These are phyloP conservation scores for Hesperophylax magnus DNA, from an alignment of 1,140 invertebrate genomes.

Conservation along the genomic window DNA sequence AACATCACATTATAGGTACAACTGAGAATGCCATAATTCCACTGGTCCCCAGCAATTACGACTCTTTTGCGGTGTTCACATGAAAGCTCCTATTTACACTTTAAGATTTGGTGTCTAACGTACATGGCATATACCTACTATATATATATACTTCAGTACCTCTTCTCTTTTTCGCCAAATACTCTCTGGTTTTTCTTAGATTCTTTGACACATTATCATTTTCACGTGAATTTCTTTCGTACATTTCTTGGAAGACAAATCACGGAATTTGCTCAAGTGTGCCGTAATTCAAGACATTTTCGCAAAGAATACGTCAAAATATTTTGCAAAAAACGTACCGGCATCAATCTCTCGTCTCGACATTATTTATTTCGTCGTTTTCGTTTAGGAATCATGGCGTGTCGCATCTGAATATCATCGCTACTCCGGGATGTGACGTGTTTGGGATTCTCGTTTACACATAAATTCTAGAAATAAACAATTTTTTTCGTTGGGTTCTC, in stretches of 20 bases:
- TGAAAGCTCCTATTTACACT: too few species aligned
- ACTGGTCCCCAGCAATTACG: too few species aligned
- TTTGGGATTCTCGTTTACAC: neutral
- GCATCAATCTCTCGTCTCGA: neutral
- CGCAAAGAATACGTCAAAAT: slow-evolving; percentile 21
- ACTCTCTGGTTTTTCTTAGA: too few species aligned
- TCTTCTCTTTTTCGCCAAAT: too few species aligned
- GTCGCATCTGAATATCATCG: neutral
- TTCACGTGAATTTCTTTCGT: neutral
- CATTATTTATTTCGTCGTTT: slow-evolving; percentile 17
- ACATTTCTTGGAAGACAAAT: slow-evolving; percentile 9
- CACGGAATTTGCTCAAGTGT: slow-evolving; percentile 8
- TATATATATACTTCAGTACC: too few species aligned
- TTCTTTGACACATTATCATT: too few species aligned
- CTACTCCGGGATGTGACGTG: neutral
- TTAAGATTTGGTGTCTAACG: too few species aligned
- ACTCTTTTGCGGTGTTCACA: too few species aligned
- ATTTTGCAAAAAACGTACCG: neutral
- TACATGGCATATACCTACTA: too few species aligned
- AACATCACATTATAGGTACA: too few species aligned
- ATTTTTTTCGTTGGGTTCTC: neutral
- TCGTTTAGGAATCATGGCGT: neutral
- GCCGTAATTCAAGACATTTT: neutral
- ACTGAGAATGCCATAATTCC: too few species aligned
- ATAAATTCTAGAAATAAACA: neutral